Percentiles rank a stretch among this genome's conserved stretches.
phyloP scores from a whole-genome alignment of 35 echinoderm and acorn worm genomes.

The Lytechinus pictus region DNA sequence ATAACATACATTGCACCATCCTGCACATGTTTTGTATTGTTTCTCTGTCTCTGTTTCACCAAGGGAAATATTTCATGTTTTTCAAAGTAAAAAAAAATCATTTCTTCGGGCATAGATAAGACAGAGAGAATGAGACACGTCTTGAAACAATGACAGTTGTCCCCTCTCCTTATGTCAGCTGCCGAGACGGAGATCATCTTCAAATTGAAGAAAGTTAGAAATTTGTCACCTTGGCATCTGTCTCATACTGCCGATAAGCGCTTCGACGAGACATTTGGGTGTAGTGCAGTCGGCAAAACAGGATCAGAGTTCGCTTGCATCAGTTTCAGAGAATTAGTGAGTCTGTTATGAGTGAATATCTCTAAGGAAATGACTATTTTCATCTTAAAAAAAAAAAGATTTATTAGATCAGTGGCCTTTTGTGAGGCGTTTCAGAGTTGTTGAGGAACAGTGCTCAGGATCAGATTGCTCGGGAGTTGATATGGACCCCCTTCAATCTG shows the following conservation, averaged over 20 bases:
- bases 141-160: not conserved
- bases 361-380: not conserved
- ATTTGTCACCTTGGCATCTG: not conserved
- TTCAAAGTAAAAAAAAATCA: not conserved
- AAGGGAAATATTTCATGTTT: not conserved
- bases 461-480: not conserved
- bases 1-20: not conserved
- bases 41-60: not conserved
- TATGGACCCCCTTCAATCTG: not conserved
- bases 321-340: not conserved
- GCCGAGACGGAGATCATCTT: not conserved
- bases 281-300: not conserved
- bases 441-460: not conserved
- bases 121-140: not conserved
- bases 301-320: not conserved
- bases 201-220: not conserved
- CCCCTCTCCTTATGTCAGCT: not conserved
- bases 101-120: not conserved
- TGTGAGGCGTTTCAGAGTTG: not conserved
- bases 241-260: not conserved
- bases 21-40: not conserved
- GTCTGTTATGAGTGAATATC: not conserved
- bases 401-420: not conserved
- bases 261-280: not conserved
- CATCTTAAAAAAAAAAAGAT: not conserved